Percentiles rank a stretch among this genome's conserved stretches.
Evolutionary conservation across 2,113 vertebrate genomes (phyloP).

Genomic region (Elachura formosa): DNA sequence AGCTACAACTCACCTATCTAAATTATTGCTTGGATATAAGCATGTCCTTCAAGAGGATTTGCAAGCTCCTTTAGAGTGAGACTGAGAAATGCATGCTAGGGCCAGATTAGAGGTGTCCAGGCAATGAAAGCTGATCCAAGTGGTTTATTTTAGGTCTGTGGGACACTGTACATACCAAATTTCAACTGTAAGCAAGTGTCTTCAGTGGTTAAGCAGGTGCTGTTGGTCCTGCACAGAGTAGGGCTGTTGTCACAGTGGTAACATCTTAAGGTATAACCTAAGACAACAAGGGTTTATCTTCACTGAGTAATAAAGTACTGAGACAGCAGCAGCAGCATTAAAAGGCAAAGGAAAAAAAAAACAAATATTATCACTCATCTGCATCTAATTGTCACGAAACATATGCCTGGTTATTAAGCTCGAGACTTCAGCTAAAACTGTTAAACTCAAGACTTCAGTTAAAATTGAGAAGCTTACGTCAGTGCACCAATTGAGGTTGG

Average conservation of each 20-base stretch:
- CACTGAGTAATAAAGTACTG: neutral
- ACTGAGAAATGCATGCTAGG: neutral
- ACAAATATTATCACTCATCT: neutral
- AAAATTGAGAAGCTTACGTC: neutral
- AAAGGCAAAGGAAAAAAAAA: neutral
- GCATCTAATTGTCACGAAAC: neutral
- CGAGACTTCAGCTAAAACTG: neutral
- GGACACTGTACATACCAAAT: constrained; percentile 35
- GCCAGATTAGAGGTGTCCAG: neutral
- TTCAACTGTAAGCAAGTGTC: constrained; percentile 59
- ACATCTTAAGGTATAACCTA: constrained; percentile 52
- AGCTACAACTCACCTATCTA: neutral
- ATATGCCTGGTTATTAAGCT: neutral
- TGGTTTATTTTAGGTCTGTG: neutral
- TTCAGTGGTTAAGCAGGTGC: constrained; percentile 11
- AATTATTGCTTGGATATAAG: neutral
- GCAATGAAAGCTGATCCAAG: neutral
- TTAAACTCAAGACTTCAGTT: neutral
- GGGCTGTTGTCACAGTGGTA: constrained; percentile 66
- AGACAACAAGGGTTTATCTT: neutral
- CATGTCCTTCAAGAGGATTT: neutral
- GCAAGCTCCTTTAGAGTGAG: neutral
- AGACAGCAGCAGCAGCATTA: neutral
- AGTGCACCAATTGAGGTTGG: neutral
- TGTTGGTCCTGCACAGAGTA: constrained; percentile 46